These are phyloP conservation scores for Charanyca ferruginea DNA, from an alignment of 2,888 invertebrate genomes.

Conservation along the genomic window DNA sequence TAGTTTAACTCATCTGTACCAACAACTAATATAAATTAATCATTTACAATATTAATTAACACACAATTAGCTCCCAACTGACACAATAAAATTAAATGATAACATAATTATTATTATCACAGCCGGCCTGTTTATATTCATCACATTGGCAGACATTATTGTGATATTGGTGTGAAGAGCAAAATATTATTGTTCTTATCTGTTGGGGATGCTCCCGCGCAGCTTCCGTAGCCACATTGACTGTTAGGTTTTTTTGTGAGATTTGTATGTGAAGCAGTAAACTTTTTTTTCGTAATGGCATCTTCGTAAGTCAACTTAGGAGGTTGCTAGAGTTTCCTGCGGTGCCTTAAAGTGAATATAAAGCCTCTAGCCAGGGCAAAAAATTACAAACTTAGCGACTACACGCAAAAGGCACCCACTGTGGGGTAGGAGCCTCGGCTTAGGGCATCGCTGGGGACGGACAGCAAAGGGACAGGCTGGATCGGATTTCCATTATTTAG, in stretches of 20 bases:
- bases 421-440: no score
- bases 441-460: no score
- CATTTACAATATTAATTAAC: constrained; percentile 20
- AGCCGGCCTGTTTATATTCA: constrained; percentile 32
- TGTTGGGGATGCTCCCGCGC: constrained; percentile 22
- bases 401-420: no score
- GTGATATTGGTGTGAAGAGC: constrained; percentile 50
- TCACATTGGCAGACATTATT: constrained; percentile 17
- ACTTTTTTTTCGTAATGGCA: no score
- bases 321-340: no score
- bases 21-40: constrained; percentile 28
- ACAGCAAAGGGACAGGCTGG: no score
- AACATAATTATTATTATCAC: constrained; percentile 42
- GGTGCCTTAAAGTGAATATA: no score
- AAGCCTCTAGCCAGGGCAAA: no score
- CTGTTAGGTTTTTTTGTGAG: constrained; percentile 12
- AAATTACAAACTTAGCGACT: no score
- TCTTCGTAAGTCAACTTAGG: no score
- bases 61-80: constrained; percentile 32
- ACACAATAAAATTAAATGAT: constrained; percentile 32
- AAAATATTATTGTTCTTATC: constrained; percentile 38
- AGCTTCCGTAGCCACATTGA: constrained; percentile 7
- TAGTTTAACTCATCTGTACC: no score
- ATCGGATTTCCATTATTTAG: no score
- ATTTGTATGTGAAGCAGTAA: neutral